Conservation (phyloP, 2,113 vertebrate species). For the Collichthys lucidus region DNA sequence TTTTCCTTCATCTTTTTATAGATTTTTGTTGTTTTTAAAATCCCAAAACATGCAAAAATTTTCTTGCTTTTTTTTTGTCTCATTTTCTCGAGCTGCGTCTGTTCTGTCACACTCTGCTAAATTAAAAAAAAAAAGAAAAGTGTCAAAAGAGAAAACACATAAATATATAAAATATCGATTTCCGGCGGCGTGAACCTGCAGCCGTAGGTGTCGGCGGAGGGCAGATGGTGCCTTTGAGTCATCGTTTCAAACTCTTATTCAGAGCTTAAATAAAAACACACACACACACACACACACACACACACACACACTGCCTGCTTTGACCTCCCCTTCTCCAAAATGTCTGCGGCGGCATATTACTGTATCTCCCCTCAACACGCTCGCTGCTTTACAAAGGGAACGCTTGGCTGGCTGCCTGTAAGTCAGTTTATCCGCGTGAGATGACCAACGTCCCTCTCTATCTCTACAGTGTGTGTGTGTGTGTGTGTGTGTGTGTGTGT, state of each 20-base stretch:
- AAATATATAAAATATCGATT: no score
- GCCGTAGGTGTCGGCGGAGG: neutral
- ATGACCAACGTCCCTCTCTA: conserved; percentile 78
- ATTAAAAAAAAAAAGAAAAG: neutral
- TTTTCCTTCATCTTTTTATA: no score
- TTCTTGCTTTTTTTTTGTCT: no score
- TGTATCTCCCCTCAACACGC: conserved; percentile 69
- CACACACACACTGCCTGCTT: conserved; percentile 35
- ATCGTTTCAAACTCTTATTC: conserved; percentile 40
- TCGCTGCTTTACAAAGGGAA: conserved; percentile 75
- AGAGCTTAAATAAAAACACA: conserved; percentile 13
- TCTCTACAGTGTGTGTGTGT: conserved; percentile 75
- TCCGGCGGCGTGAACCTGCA: neutral
- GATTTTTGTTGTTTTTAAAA: no score
- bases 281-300: neutral
- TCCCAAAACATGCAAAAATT: no score
- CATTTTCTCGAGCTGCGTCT: no score
- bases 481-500: conserved; percentile 36
- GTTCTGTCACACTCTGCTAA: no score
- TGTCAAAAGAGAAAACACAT: neutral
- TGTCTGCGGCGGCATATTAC: conserved; percentile 69
- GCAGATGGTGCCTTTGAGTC: neutral
- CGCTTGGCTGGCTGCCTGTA: conserved; percentile 79
- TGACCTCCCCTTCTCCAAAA: conserved; percentile 68
- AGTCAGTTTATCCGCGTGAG: conserved; percentile 82